Base-by-base conservation (phyloP, 2,888 invertebrate species). In the Drosophila multiciliata region DNA sequence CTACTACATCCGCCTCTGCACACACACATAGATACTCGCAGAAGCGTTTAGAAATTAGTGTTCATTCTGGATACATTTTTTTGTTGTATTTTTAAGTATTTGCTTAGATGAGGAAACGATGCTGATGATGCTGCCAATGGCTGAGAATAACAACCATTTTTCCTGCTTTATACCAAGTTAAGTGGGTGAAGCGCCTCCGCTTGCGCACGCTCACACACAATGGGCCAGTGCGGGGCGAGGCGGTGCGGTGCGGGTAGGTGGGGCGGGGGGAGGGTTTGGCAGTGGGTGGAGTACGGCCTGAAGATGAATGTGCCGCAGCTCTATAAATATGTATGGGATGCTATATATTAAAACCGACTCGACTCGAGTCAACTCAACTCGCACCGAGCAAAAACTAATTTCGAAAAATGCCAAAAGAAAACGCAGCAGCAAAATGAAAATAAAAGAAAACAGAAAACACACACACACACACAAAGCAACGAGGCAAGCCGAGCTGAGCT, bases 291-390 rank as follows among this genome's bases (percentile, higher is more conserved):
- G 72, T 68, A 66, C 68, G 76, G 82, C 59, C 79, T 70, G 87
- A 90, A 90, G 91, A 90, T 90, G 89, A 90, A 90, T 90, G 90
- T 87, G 83, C 87, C 82, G 83, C 87, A 86, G 90, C 90, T 89
- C 89, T 90, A 91, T 90, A 90, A 90, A 91, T 90, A 90, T 91
- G 90, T 90, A 90, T 90, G 84, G 80, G 84, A 80, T 85, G 89
- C 90, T 87, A 91, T 91, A 90, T 90, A 91, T 90, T 90, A 90
- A 90, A 90, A 90, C 82, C 87, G 84, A 90, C 91, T 90, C 82
- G 87, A 79, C 87, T 82, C 80, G 54, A 66, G 68, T 77, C 79
- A 67, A 76, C 71, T 76, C 77, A 64, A 71, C 79, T 80, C 86
- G 78, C 78, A 80, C 79, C 87, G 82, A 87, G 87, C 80, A 90